These are phyloP conservation scores for Oasisia sp. DNA, from an alignment of 2,888 invertebrate genomes.

Conservation along the genomic window DNA sequence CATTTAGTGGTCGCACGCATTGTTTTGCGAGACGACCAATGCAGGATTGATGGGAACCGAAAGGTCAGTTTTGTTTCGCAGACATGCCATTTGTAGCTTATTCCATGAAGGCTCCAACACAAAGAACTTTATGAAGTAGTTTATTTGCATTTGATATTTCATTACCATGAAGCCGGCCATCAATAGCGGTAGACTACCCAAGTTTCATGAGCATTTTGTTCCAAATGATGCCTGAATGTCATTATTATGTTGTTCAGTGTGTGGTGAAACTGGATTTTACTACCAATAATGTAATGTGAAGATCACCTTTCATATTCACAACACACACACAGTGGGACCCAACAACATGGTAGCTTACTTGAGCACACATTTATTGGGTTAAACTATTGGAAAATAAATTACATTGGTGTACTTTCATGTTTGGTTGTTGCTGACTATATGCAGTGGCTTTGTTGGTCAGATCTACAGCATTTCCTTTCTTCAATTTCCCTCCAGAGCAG, in stretches of 20 bases:
- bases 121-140: neutral
- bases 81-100: neutral
- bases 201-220: neutral
- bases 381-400: too few relatives aligned
- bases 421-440: too few relatives aligned
- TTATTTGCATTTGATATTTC: slow-evolving; percentile 1
- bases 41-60: neutral
- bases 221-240: neutral
- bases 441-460: neutral
- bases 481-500: too few relatives aligned
- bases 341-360: too few relatives aligned
- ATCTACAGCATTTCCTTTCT: neutral
- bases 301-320: too few relatives aligned
- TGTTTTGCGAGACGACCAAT: neutral
- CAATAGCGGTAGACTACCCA: neutral
- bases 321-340: too few relatives aligned
- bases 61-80: neutral
- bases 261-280: neutral
- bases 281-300: too few relatives aligned
- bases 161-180: neutral
- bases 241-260: neutral
- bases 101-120: neutral
- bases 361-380: too few relatives aligned
- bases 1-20: neutral
- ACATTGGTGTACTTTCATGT: too few relatives aligned